Percentiles rank a stretch among this genome's conserved stretches.
Evolutionary conservation across 2,888 invertebrate species (phyloP).

Genomic region (Drosophila ustulata): DNA sequence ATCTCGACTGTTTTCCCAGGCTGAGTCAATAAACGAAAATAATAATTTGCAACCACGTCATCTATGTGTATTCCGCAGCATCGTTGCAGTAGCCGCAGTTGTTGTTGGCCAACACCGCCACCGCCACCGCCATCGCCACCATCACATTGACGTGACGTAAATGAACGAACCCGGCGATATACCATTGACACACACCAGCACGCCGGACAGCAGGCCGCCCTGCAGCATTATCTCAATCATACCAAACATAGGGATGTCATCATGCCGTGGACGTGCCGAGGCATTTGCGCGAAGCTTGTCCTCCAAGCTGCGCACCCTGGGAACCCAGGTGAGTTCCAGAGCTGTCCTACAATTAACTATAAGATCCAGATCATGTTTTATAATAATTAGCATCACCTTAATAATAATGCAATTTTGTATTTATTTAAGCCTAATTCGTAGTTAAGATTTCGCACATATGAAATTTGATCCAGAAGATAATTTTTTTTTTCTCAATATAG

Average conservation of each 20-base stretch:
- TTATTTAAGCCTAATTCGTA: too few species aligned
- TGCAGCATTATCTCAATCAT: slow-evolving; percentile 89
- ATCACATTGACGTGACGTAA: slow-evolving; percentile 74
- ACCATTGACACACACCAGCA: slow-evolving; percentile 82
- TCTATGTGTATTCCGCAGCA: slow-evolving; percentile 53
- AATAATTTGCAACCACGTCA: slow-evolving; percentile 31
- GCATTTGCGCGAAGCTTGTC: slow-evolving; percentile 92
- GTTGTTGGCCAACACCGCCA: slow-evolving; percentile 31
- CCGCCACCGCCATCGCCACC: slow-evolving; percentile 24
- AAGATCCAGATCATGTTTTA: too few species aligned
- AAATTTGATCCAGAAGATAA: too few species aligned
- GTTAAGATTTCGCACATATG: too few species aligned
- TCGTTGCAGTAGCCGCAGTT: slow-evolving; percentile 58
- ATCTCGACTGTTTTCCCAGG: slow-evolving; percentile 29
- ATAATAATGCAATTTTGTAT: too few species aligned
- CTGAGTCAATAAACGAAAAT: slow-evolving; percentile 42
- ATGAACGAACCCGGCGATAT: slow-evolving; percentile 85
- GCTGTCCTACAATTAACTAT: too few species aligned
- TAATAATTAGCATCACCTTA: too few species aligned
- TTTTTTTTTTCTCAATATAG: too few species aligned
- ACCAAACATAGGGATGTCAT: slow-evolving; percentile 89
- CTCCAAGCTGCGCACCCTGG: slow-evolving; percentile 90
- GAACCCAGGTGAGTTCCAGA: slow-evolving; percentile 85
- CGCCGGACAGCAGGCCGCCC: slow-evolving; percentile 86
- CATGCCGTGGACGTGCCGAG: slow-evolving; percentile 92